phyloP scores from a whole-genome alignment of 2,797 vertebrate genomes.

The Hippocampus kuda region DNA sequence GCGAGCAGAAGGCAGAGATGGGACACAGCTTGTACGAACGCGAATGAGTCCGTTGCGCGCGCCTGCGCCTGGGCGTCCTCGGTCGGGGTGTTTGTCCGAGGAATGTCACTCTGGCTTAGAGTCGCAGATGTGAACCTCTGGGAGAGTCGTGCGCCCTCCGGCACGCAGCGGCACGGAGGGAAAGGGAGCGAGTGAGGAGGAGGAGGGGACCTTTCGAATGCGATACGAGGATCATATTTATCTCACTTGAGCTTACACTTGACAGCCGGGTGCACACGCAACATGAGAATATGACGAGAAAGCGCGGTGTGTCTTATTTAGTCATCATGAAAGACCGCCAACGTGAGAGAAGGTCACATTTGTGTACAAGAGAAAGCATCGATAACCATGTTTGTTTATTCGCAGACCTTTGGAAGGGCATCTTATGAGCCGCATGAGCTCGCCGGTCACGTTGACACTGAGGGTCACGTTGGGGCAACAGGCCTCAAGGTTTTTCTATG shows the following conservation, averaged over 20 bases:
- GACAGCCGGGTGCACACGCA: neutral
- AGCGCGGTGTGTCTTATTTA: neutral
- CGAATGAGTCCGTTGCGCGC: slow-evolving; percentile 5
- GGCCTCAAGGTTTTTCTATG: slow-evolving; percentile 31
- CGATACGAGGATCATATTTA: slow-evolving; percentile 50
- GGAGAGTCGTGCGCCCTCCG: slow-evolving; percentile 62
- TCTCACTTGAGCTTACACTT: slow-evolving; percentile 35
- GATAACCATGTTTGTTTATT: neutral
- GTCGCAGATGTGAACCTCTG: slow-evolving; percentile 62
- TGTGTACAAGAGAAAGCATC: neutral
- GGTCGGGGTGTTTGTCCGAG: slow-evolving; percentile 65
- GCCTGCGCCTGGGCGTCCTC: slow-evolving; percentile 30
- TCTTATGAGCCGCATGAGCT: slow-evolving; percentile 15
- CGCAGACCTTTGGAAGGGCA: slow-evolving; percentile 37
- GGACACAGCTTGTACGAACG: slow-evolving; percentile 16
- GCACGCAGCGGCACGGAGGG: slow-evolving; percentile 50
- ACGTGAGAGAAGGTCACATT: neutral
- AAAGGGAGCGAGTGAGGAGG: slow-evolving; percentile 38
- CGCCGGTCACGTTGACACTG: neutral
- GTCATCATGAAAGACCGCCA: neutral
- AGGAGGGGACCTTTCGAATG: slow-evolving; percentile 4
- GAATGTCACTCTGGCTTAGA: slow-evolving; percentile 69
- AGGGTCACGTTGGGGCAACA: slow-evolving; percentile 45
- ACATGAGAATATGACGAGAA: neutral
- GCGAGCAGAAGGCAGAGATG: slow-evolving; percentile 29